A percentile compares a stretch with the other conserved stretches of the same genome.
phyloP scores from a whole-genome alignment of 2,797 vertebrate species.

The Iguana delicatissima region DNA sequence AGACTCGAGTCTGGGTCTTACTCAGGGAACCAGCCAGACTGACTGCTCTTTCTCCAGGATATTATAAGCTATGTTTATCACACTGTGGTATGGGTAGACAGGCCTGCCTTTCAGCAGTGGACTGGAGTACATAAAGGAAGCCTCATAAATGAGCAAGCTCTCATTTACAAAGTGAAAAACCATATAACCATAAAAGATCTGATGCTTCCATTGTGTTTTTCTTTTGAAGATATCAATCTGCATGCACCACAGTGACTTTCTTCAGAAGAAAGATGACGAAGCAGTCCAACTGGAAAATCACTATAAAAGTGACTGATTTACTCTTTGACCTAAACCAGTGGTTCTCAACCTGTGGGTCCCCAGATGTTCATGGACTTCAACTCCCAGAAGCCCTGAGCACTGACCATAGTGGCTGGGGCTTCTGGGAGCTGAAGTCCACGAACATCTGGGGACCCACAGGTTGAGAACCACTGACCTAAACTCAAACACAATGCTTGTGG shows the following conservation, averaged over 20 bases:
- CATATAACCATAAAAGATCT: neutral
- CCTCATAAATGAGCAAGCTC: no score
- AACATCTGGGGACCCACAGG: no score
- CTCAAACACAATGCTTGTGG: no score
- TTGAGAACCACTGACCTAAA: no score
- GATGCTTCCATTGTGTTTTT: neutral
- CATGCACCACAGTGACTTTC: neutral
- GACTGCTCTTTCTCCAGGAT: neutral
- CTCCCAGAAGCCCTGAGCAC: no score
- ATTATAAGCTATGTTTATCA: neutral
- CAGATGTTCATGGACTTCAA: no score
- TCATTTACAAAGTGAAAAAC: neutral
- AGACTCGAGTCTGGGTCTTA: neutral
- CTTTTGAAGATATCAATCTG: neutral
- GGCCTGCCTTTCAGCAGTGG: no score
- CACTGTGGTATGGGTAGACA: no score
- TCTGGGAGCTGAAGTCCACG: no score
- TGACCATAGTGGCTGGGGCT: no score
- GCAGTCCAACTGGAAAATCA: constrained; percentile 1
- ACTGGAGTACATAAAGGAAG: no score
- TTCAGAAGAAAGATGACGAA: neutral
- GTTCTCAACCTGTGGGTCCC: no score
- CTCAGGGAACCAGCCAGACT: neutral
- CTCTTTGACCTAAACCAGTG: neutral
- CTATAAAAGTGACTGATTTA: neutral